A percentile compares a stretch with the other conserved stretches of the same genome.
Evolutionary conservation across 2,888 invertebrate genomes (phyloP).

Genomic region (Ennomos erosarius): DNA sequence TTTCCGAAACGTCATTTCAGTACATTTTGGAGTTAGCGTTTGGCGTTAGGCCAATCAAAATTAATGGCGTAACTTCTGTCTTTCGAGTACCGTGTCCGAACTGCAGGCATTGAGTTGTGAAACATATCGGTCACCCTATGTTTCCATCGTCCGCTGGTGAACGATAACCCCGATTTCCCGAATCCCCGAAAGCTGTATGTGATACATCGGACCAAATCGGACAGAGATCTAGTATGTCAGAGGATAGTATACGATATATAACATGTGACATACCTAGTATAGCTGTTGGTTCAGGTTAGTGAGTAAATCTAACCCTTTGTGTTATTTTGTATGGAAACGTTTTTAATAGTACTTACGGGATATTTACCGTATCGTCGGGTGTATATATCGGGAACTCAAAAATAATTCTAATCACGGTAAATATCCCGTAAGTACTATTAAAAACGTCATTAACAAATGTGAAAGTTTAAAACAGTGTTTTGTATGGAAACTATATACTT

Average conservation of each 20-base stretch:
- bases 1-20: too few relatives aligned
- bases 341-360: too few relatives aligned
- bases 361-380: too few relatives aligned
- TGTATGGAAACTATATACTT: constrained; percentile 50
- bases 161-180: constrained; percentile 14
- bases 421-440: too few relatives aligned
- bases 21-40: too few relatives aligned
- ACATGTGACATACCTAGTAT: neutral
- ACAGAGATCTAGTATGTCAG: neutral
- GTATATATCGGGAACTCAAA: too few relatives aligned
- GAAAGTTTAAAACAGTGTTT: too few relatives aligned
- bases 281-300: constrained; percentile 50
- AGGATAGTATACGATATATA: too few relatives aligned
- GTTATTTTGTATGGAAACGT: constrained; percentile 49
- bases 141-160: neutral
- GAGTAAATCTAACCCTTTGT: constrained; percentile 58
- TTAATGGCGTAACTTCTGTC: neutral
- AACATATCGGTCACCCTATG: constrained; percentile 2
- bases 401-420: too few relatives aligned
- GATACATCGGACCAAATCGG: constrained; percentile 9
- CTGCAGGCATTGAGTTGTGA: constrained; percentile 40
- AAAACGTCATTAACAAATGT: too few relatives aligned
- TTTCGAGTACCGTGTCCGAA: neutral
- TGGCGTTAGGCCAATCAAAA: too few relatives aligned
- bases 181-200: constrained; percentile 24